phyloP scores from a whole-genome alignment of 1,140 invertebrate genomes.

The Sycobia sp. region DNA sequence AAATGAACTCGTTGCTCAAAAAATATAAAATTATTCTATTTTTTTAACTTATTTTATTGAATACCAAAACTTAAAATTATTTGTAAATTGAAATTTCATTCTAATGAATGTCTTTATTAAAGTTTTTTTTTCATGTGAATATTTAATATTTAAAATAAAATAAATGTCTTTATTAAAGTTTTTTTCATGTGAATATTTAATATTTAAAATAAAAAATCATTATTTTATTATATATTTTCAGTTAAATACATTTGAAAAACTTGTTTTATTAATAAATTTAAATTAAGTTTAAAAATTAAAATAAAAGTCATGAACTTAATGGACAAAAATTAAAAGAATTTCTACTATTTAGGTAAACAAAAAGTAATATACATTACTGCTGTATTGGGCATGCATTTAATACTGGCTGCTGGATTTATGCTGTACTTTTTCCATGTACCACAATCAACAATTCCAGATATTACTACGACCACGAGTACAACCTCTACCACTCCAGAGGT shows the following conservation, averaged over 20 bases:
- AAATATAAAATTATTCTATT: no score
- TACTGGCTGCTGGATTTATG: constrained; percentile 86
- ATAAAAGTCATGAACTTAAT: no score
- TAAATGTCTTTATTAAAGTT: no score
- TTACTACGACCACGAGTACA: not conserved
- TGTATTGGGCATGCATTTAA: constrained; percentile 76
- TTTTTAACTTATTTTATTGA: no score
- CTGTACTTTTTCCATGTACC: constrained; percentile 72
- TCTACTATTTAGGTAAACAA: constrained; percentile 49
- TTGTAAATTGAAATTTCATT: no score
- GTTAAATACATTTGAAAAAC: not conserved
- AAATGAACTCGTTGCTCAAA: no score
- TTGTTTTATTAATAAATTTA: not conserved
- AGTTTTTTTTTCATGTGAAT: no score
- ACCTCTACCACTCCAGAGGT: constrained; percentile 9
- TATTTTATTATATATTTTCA: not conserved
- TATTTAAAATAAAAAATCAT: not conserved
- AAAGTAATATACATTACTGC: constrained; percentile 71
- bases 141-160: no score
- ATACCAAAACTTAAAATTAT: no score
- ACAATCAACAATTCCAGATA: not conserved
- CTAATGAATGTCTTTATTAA: no score
- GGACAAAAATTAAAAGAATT: no score
- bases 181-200: not conserved
- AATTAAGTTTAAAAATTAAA: not conserved